Evolutionary conservation across 1,140 invertebrate genomes (phyloP).

Genomic region (Bombus waltoni): DNA sequence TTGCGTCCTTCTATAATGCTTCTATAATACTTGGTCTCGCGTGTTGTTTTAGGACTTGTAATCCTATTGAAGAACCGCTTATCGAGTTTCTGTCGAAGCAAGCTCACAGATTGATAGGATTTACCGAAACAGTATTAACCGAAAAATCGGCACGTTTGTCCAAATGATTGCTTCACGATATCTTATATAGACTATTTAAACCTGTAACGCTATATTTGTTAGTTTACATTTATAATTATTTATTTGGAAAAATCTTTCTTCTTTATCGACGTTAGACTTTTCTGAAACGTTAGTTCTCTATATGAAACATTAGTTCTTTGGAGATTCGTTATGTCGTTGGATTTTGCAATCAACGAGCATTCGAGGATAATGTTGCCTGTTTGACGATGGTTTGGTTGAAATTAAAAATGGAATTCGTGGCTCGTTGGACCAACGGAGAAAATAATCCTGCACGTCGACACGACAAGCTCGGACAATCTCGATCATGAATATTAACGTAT

Average conservation of each 20-base stretch:
- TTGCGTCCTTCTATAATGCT: no score
- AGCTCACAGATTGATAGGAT: background rate
- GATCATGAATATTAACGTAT: slow-evolving; percentile 45
- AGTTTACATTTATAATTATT: background rate
- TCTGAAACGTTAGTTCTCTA: no score
- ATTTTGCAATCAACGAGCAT: no score
- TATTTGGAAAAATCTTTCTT: background rate
- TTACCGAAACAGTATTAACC: background rate
- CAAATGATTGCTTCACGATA: no score
- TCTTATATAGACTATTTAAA: background rate
- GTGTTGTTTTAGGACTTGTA: slow-evolving; percentile 6
- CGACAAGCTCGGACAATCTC: slow-evolving; percentile 9
- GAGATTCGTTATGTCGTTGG: background rate
- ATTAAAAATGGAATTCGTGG: no score
- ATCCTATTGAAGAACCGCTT: background rate
- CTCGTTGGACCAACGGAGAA: slow-evolving; percentile 2
- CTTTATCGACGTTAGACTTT: background rate
- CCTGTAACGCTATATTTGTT: background rate
- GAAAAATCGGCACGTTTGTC: rapidly evolving
- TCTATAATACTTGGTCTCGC: background rate
- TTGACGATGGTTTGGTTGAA: no score
- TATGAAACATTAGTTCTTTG: no score
- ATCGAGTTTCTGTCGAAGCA: background rate
- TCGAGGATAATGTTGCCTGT: no score
- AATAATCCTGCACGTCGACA: slow-evolving; percentile 3